A percentile compares a stretch with the other conserved stretches of the same genome.
These are phyloP conservation scores for Nomada ruficornis DNA, from an alignment of 2,888 invertebrate genomes.

Conservation along the genomic window DNA sequence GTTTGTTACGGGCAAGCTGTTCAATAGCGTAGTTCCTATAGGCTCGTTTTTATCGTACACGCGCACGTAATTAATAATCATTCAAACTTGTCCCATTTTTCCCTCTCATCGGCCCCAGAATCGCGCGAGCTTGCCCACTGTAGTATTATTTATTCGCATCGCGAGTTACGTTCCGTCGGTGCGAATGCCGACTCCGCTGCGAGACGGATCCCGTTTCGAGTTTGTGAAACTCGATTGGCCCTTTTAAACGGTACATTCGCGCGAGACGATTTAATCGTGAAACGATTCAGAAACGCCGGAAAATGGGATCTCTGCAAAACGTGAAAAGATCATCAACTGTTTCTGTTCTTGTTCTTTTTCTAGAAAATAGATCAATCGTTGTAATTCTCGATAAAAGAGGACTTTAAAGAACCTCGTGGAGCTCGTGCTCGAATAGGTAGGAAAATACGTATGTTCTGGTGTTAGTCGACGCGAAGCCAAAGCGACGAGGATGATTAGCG, in stretches of 20 bases:
- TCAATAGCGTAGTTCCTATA: conserved; percentile 70
- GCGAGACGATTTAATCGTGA: conserved; percentile 40
- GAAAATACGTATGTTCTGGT: conserved; percentile 14
- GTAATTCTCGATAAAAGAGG: conserved; percentile 1
- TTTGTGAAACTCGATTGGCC: conserved; percentile 32
- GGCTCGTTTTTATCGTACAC: conserved; percentile 58
- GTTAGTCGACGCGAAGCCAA: conserved; percentile 44
- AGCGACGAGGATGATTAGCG: conserved; percentile 60
- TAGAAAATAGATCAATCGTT: conserved; percentile 15
- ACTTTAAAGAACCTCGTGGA: not conserved
- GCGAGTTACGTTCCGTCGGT: conserved; percentile 38
- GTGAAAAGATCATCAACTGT: conserved; percentile 11
- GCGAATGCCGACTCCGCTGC: not conserved
- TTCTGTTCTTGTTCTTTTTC: not conserved
- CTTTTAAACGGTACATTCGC: not conserved
- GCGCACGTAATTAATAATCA: conserved; percentile 55
- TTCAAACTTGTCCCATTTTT: conserved; percentile 3
- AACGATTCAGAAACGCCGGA: conserved; percentile 8
- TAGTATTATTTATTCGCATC: conserved; percentile 62
- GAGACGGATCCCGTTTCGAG: conserved; percentile 3
- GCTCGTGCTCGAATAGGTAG: conserved; percentile 17
- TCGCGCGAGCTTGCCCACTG: conserved; percentile 14
- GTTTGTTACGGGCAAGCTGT: conserved; percentile 35
- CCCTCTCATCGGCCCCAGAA: conserved; percentile 2
- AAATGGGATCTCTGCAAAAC: not conserved